phyloP scores from a whole-genome alignment of 2,888 invertebrate species.

The Eupithecia subfuscata region DNA sequence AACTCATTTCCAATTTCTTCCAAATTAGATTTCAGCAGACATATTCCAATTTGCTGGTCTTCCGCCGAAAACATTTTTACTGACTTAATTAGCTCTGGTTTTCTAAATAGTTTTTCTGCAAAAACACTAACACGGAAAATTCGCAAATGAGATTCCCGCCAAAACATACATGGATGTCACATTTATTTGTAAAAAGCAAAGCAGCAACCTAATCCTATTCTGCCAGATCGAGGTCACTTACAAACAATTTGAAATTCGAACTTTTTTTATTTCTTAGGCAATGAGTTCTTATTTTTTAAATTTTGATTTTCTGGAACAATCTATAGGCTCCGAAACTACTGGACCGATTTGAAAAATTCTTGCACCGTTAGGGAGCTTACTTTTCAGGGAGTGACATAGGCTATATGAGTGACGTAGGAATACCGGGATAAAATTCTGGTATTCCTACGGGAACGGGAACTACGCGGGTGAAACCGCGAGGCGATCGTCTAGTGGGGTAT shows the following conservation, averaged over 20 bases:
- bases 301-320: not conserved
- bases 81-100: not conserved
- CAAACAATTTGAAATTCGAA: not conserved
- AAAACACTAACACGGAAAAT: not conserved
- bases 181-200: not conserved
- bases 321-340: too few species aligned
- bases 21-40: conserved; percentile 68
- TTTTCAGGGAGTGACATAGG: too few species aligned
- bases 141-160: conserved; percentile 16
- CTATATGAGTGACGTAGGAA: too few species aligned
- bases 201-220: not conserved
- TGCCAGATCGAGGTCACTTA: not conserved
- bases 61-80: conserved; percentile 67
- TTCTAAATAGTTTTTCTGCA: conserved; percentile 7
- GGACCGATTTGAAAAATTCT: too few species aligned
- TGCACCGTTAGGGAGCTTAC: too few species aligned
- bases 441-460: too few species aligned
- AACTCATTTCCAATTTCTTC: conserved; percentile 69
- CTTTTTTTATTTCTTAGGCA: not conserved
- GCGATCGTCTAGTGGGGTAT: too few species aligned
- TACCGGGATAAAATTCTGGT: too few species aligned
- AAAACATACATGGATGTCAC: conserved; percentile 13
- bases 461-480: too few species aligned
- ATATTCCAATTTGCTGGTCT: conserved; percentile 72
- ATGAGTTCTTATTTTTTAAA: not conserved